Base-by-base conservation (phyloP, 2,888 invertebrate species). In the Andricus curvator region DNA sequence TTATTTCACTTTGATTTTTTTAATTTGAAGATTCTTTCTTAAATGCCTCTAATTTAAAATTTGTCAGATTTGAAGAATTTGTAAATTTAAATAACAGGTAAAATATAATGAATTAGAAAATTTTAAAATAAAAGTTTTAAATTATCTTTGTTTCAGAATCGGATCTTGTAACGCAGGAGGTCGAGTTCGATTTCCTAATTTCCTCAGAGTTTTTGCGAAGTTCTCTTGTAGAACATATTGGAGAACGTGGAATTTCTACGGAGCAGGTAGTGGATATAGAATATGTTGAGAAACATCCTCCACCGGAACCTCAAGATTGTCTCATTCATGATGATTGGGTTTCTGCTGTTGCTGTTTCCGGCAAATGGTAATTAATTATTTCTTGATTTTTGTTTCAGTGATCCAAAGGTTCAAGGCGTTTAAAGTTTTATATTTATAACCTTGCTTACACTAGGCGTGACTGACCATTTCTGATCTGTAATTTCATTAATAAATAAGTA, bases 281-380 rank as follows among this genome's bases (percentile, higher is more conserved):
- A 93, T 99, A 99, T 93, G 94, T 99, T 33, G 97, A 98, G 91
- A 95, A 97, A 86, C 96, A 96, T 86, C 97, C 98, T 17, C 96
- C 99, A 0, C 99, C 99, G 0, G 95, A 97, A 89, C 99, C 99
- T 0, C 96, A 98, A 90, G 97, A 98, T 92, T 97, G 98, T 91
- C 94, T 99, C 85, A 94, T 97, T 92, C 99, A 99, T 89, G 98
- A 99, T 93, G 99, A 99, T 91, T 99, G 99, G 99, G 98, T 99
- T n/a, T 96, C 98, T 29, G 95, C 97, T 66, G 96, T 98, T 0
- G 95, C 96, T 87, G 94, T 95, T 64, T 93, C 94, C 83, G 95
- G 94, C 64, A 95, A 95, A 90, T 97, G 96, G 96, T 96, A 90
- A 88, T 83, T 82, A 77, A 48, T 48, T 17, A 48, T 17, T 48